Conservation (phyloP, 2,113 vertebrate species). For the Anser cygnoides region DNA sequence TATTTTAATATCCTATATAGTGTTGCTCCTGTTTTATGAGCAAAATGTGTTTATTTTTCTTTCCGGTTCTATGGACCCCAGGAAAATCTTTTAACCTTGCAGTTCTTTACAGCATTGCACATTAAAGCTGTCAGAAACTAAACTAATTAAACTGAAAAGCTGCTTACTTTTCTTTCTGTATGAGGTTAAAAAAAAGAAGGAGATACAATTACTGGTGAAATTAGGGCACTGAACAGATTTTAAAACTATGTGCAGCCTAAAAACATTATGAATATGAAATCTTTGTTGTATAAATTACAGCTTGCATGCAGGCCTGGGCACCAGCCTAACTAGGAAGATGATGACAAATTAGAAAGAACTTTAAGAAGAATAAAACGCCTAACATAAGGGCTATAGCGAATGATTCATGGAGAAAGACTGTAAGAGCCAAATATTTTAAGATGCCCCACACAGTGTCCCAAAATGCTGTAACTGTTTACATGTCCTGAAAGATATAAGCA, state of each 20-base stretch:
- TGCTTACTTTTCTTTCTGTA: conserved; percentile 3
- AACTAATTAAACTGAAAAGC: conserved; percentile 49
- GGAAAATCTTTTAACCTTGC: conserved; percentile 69
- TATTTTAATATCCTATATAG: background rate
- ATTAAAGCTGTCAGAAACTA: conserved; percentile 40
- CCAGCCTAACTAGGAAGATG: background rate
- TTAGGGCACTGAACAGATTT: conserved; percentile 28
- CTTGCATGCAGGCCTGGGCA: background rate
- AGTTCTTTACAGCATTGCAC: background rate
- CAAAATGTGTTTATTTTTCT: conserved; percentile 29
- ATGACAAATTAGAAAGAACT: conserved; percentile 17
- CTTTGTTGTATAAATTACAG: conserved; percentile 33
- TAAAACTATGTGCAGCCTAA: background rate
- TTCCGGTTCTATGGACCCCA: background rate
- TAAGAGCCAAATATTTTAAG: background rate
- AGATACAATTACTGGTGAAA: conserved; percentile 19
- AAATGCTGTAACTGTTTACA: background rate
- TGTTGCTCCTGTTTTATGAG: background rate
- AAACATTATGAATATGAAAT: conserved; percentile 27
- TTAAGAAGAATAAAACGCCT: conserved; percentile 10
- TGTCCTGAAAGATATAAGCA: conserved; percentile 23
- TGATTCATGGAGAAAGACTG: background rate
- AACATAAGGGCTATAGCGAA: background rate
- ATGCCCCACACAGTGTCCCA: background rate
- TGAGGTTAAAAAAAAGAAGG: background rate